Percentiles rank a stretch among this genome's conserved stretches.
These are phyloP conservation scores for Telmatochromis sp. DNA, from an alignment of 2,113 vertebrate species.

Conservation along the genomic window DNA sequence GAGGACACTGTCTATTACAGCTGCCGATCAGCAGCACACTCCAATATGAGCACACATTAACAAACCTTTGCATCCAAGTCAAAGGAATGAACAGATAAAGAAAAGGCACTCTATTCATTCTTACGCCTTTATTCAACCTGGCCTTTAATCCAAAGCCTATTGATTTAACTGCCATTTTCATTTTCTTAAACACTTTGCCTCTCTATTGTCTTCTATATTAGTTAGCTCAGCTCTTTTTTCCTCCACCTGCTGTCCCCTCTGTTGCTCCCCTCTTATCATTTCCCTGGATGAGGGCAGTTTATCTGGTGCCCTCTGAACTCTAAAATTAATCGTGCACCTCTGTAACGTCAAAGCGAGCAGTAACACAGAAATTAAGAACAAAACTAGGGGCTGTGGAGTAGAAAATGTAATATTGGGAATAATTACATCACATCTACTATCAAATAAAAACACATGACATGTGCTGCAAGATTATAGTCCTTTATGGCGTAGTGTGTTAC, in stretches of 20 bases:
- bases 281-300: conserved; percentile 5
- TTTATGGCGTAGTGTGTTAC: not conserved
- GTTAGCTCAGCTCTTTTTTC: conserved; percentile 1
- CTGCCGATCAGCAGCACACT: conserved; percentile 46
- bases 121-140: not conserved
- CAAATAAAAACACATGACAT: not conserved
- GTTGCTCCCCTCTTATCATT: not conserved
- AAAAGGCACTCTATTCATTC: conserved; percentile 24
- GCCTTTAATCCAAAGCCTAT: conserved; percentile 54
- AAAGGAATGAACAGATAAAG: conserved; percentile 10
- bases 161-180: conserved; percentile 56
- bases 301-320: conserved; percentile 40
- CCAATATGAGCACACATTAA: not conserved
- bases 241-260: not conserved
- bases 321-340: conserved; percentile 41
- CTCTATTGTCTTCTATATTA: conserved; percentile 29
- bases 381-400: not conserved
- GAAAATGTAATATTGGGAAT: not conserved
- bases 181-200: conserved; percentile 38
- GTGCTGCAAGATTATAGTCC: not conserved
- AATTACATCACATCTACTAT: not conserved
- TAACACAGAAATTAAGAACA: not conserved
- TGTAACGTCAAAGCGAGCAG: conserved; percentile 6
- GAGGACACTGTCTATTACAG: conserved; percentile 58
- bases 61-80: conserved; percentile 27